Conservation (phyloP, 2,888 invertebrate genomes). For the Lamellibrachia satsuma region DNA sequence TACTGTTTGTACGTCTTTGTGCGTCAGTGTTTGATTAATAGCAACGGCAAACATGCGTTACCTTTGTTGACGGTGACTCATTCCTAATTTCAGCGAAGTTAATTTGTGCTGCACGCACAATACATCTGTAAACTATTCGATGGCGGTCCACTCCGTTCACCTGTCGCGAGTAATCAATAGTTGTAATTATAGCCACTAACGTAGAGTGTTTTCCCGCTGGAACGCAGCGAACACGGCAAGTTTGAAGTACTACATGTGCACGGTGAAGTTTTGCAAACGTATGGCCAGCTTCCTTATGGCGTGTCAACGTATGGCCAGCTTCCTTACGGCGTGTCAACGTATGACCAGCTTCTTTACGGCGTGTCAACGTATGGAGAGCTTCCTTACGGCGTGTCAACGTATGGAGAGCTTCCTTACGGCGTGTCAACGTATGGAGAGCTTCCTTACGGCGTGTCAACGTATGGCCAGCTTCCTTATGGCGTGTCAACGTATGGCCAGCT, state of each 20-base stretch:
- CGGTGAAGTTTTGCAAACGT: background rate
- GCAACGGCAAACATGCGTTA: background rate
- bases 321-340: background rate
- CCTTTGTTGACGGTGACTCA: conserved; percentile 5
- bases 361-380: background rate
- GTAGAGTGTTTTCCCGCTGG: background rate
- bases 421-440: no score
- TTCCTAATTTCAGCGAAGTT: conserved; percentile 3
- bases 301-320: background rate
- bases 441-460: no score
- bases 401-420: no score
- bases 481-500: no score
- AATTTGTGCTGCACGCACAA: conserved; percentile 17
- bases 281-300: background rate
- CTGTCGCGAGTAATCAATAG: background rate
- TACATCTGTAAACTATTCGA: background rate
- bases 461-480: no score
- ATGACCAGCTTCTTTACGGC: background rate
- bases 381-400: no score
- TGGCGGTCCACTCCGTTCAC: background rate
- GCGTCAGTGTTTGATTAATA: conserved; percentile 5
- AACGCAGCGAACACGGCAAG: background rate
- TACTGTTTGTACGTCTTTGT: background rate
- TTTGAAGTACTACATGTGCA: background rate
- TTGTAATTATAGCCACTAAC: background rate